A percentile compares a stretch with the other conserved stretches of the same genome.
phyloP scores from a whole-genome alignment of 2,797 vertebrate species.

The Cossypha caffra region DNA sequence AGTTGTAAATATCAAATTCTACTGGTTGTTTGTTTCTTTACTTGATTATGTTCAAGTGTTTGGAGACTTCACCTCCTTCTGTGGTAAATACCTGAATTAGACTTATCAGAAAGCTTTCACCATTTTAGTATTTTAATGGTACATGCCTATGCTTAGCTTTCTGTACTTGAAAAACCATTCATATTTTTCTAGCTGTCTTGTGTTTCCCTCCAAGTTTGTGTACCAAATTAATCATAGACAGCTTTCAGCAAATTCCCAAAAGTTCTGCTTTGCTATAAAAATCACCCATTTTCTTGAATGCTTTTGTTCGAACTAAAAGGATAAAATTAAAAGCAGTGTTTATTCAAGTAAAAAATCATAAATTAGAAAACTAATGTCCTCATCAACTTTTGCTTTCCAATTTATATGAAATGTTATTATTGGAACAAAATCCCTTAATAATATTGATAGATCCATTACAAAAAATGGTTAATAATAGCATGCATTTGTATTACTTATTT shows the following conservation, averaged over 20 bases:
- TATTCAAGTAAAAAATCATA: not conserved
- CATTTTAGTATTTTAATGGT: not conserved
- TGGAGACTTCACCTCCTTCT: not conserved
- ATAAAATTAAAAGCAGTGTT: not conserved
- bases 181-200: not conserved
- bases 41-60: not conserved
- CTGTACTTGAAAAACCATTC: not conserved
- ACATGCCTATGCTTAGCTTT: not conserved
- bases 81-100: not conserved
- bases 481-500: constrained; percentile 33
- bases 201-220: not conserved
- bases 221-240: not conserved
- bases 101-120: not conserved
- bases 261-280: not conserved
- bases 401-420: not conserved
- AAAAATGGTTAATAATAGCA: constrained; percentile 4
- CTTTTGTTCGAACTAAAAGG: not conserved
- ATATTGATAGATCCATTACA: not conserved
- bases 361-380: not conserved
- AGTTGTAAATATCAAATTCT: not conserved
- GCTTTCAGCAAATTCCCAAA: not conserved
- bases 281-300: not conserved
- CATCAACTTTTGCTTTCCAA: not conserved
- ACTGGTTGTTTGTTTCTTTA: not conserved
- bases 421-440: not conserved